Percentiles rank a stretch among this genome's conserved stretches.
Conservation (phyloP, 92 coral and sea anemone genomes). For the Parazoanthus atlanticus region DNA sequence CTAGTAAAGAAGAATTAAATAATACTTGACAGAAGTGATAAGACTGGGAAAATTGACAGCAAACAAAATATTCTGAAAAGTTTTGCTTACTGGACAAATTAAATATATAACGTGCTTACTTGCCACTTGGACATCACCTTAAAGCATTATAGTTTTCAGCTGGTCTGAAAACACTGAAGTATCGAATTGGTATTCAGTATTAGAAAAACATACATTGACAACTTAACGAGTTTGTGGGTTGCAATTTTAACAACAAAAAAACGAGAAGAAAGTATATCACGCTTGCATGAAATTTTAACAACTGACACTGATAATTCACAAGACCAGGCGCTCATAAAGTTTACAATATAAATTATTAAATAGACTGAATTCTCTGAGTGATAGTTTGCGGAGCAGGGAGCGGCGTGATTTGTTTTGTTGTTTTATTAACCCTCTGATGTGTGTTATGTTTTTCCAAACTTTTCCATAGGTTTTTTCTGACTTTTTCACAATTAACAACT, state of each 20-base stretch:
- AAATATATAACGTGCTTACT: neutral
- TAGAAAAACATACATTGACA: constrained; percentile 4
- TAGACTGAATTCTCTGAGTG: neutral
- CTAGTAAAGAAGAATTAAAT: neutral
- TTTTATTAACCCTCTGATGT: neutral
- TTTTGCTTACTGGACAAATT: constrained; percentile 11
- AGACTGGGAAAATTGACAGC: neutral
- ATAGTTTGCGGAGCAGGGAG: constrained; percentile 17
- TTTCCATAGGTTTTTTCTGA: neutral
- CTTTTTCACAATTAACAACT: neutral
- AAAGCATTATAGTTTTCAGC: neutral
- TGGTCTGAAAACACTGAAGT: constrained; percentile 8
- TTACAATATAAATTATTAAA: neutral
- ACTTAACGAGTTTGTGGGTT: constrained; percentile 3
- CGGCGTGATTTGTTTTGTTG: neutral
- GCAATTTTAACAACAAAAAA: neutral
- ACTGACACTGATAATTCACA: neutral
- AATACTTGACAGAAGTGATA: neutral
- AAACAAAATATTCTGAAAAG: neutral
- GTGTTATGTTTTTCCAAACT: neutral
- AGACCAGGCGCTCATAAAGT: neutral
- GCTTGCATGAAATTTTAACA: neutral
- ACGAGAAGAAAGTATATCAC: neutral
- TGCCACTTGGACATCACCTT: neutral
- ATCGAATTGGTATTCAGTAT: constrained; percentile 1